A percentile compares a stretch with the other conserved stretches of the same genome.
Evolutionary conservation across 2,888 invertebrate species (phyloP).

Genomic region (Timandra comae): DNA sequence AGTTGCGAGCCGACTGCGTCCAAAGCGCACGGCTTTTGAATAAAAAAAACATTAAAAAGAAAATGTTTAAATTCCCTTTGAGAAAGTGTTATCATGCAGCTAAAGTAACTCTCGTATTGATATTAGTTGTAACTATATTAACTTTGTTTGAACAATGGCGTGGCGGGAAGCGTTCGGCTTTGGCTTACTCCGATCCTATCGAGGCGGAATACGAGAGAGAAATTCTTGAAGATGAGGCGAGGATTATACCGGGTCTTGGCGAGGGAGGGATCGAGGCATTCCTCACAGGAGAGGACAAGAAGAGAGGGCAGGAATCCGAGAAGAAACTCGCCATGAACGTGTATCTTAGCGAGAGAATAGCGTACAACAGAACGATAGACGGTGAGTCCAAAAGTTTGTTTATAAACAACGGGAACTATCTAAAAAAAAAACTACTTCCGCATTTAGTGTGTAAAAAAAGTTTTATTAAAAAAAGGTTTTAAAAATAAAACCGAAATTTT

Average conservation of each 20-base stretch:
- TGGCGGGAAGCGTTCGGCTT: conserved; percentile 49
- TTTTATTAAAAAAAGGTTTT: no score
- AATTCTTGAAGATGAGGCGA: conserved; percentile 78
- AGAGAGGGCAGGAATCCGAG: conserved; percentile 81
- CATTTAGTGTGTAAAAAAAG: no score
- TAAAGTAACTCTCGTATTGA: conserved; percentile 44
- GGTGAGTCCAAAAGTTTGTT: conserved; percentile 67
- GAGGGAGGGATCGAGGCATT: conserved; percentile 81
- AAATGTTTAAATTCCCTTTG: conserved; percentile 56
- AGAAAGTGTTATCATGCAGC: conserved; percentile 58
- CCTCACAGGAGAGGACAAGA: conserved; percentile 80
- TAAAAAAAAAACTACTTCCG: no score
- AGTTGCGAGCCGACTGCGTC: conserved; percentile 32
- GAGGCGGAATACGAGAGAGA: conserved; percentile 61
- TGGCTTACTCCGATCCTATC: conserved; percentile 29
- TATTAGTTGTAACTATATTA: conserved; percentile 50
- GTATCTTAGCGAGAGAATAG: conserved; percentile 90
- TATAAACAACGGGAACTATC: no score
- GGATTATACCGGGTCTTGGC: conserved; percentile 83
- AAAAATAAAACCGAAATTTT: no score
- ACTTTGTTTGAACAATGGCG: conserved; percentile 62
- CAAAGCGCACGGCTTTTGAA: conserved; percentile 19
- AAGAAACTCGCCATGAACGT: conserved; percentile 92
- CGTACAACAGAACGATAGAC: conserved; percentile 86
- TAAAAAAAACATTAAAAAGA: conserved; percentile 20